Evolutionary conservation across 2,888 invertebrate genomes (phyloP), one percentile per base, ranked within the genome.

Genomic region (Dilophus febrilis): DNA sequence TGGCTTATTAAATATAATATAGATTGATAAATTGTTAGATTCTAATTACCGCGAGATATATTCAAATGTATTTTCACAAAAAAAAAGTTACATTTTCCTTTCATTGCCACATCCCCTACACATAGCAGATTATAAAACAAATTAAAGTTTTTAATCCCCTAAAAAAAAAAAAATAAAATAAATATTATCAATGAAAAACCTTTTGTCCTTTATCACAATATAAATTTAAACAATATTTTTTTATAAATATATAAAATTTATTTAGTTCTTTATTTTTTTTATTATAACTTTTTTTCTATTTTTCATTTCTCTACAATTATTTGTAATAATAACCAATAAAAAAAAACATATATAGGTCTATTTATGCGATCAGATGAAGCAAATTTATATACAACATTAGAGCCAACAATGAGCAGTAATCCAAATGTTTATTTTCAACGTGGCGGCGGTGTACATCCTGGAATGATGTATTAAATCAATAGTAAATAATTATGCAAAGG

Each of bases 381-480:
- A 53, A 82, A 78, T 66, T 72, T 84, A 54, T 86, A 86, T 66
- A 83, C 86, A 53, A 85, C 84, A 50, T 67, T 79, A 58, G 82
- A 83, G 64, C 82, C 82, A 51, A 84, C 83, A 51, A 68, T 86
- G 61, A 87, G 86, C 64, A 82, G 79, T 63, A 87, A 87, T 67
- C 87, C 87, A 49, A 87, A 87, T 67, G 87, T 87, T 48, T 87
- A 80, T 64, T 87, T 87, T 65, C 86, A 87, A 64, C 74, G 86
- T 54, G 72, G 77, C 51, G 80, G 78, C 44, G 68, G 67, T 46
- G 74, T 86, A 52, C 86, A 87, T 70, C 84, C 84, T 49, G 86
- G 86, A 63, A 85, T 87, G 82, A 85, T 87, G 77, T 87, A 87
- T 66, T 87, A 67, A 76, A 16, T n/a, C n/a, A n/a, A n/a, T n/a